Percentiles rank a stretch among this genome's conserved stretches.
phyloP scores from a whole-genome alignment of 2,888 invertebrate species.

The Carpatolechia fugitivella region DNA sequence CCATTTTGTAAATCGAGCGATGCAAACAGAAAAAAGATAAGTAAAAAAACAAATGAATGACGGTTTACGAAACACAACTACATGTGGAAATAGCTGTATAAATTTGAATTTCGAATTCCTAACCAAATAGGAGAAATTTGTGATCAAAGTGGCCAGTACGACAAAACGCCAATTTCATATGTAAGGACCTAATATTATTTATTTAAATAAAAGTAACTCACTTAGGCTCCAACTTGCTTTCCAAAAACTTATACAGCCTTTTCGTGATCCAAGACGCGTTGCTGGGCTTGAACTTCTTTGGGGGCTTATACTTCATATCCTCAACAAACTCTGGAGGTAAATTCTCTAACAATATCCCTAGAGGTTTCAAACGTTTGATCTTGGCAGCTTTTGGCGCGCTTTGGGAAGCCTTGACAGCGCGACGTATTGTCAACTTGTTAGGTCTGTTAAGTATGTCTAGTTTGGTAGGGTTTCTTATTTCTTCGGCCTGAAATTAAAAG shows the following conservation, averaged over 20 bases:
- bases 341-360: constrained; percentile 20
- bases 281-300: constrained; percentile 38
- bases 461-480: constrained; percentile 29
- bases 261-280: constrained; percentile 48
- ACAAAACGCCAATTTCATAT: too few species aligned
- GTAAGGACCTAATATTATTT: too few species aligned
- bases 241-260: constrained; percentile 43
- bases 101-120: too few species aligned
- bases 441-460: constrained; percentile 39
- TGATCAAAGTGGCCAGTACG: too few species aligned
- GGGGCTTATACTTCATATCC: constrained; percentile 46
- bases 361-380: constrained; percentile 30
- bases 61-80: too few species aligned
- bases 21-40: too few species aligned
- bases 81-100: too few species aligned
- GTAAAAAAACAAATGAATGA: too few species aligned
- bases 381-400: constrained; percentile 35
- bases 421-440: constrained; percentile 26
- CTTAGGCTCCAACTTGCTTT: constrained; percentile 44
- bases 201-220: constrained; percentile 29
- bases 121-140: too few species aligned
- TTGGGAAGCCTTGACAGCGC: constrained; percentile 12
- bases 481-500: constrained; percentile 51
- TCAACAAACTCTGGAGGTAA: constrained; percentile 35
- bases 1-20: too few species aligned